Percentiles rank a stretch among this genome's conserved stretches.
Conservation (phyloP, 2,797 vertebrate species). For the Lacerta bilineata region DNA sequence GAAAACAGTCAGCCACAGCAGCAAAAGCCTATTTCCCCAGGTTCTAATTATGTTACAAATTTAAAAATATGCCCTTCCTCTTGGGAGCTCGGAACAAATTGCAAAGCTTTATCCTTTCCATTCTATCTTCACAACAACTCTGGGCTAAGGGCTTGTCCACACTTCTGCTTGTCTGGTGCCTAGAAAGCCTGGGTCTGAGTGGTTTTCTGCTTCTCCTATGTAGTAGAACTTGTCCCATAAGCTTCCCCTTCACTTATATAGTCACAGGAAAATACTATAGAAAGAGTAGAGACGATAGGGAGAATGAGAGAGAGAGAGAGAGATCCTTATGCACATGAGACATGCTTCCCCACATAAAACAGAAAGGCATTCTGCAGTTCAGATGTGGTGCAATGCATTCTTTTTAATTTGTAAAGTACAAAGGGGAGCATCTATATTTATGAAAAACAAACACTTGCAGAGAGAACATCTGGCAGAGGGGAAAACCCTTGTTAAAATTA, state of each 20-base stretch:
- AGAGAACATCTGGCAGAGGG: slow-evolving; percentile 12
- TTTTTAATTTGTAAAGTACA: slow-evolving; percentile 23
- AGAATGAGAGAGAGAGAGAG: neutral
- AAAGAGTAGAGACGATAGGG: no score
- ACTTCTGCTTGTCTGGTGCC: no score
- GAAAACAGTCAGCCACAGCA: neutral
- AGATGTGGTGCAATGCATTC: neutral
- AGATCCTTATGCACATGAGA: neutral
- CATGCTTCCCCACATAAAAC: neutral
- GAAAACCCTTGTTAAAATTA: slow-evolving; percentile 3
- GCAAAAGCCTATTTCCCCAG: neutral
- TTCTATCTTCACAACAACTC: no score
- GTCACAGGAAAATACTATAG: no score
- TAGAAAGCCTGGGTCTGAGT: no score
- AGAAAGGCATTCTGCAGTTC: neutral
- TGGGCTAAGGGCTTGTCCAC: no score
- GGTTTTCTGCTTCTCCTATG: no score
- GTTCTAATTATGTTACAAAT: neutral
- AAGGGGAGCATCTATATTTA: neutral
- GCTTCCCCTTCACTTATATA: no score
- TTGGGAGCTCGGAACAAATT: no score
- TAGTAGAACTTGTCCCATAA: no score
- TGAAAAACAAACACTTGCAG: neutral
- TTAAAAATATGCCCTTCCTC: neutral
- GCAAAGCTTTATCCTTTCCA: no score